phyloP scores from a whole-genome alignment of 2,888 invertebrate species.

The Apeira syringaria region DNA sequence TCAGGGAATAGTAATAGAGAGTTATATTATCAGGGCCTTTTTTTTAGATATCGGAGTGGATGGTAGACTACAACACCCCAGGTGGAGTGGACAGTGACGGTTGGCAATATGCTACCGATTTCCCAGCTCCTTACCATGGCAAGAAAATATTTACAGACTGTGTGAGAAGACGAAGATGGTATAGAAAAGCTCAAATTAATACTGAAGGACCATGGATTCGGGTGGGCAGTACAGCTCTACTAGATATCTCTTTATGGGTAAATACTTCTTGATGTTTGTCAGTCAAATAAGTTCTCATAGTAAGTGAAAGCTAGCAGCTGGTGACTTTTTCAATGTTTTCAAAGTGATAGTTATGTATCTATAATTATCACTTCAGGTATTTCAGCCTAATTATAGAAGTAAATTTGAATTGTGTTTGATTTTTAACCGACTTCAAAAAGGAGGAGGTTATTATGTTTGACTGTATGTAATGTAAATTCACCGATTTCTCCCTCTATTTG shows the following conservation, averaged over 20 bases:
- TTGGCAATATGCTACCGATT: slow-evolving; percentile 98
- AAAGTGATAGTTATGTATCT: no score
- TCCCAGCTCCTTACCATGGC: slow-evolving; percentile 93
- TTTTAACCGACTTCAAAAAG: no score
- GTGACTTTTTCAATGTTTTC: no score
- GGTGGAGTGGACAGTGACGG: slow-evolving; percentile 96
- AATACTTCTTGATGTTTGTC: no score
- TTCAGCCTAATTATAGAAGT: no score
- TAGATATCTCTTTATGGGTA: slow-evolving; percentile 91
- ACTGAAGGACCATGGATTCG: slow-evolving; percentile 95
- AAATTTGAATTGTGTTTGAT: no score
- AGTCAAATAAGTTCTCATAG: no score
- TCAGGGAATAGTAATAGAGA: background rate
- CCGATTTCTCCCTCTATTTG: no score
- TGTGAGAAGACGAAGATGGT: slow-evolving; percentile 93
- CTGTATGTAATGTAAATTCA: no score
- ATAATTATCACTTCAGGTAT: no score
- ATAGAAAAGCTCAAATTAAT: slow-evolving; percentile 90
- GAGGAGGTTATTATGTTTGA: no score
- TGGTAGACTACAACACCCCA: slow-evolving; percentile 94
- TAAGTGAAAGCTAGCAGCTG: no score
- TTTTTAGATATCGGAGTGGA: slow-evolving; percentile 92
- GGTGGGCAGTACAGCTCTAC: slow-evolving; percentile 92
- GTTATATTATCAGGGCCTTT: background rate
- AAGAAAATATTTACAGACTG: slow-evolving; percentile 95